Conservation (phyloP, 2,888 invertebrate genomes). For the Drosophila dives region DNA sequence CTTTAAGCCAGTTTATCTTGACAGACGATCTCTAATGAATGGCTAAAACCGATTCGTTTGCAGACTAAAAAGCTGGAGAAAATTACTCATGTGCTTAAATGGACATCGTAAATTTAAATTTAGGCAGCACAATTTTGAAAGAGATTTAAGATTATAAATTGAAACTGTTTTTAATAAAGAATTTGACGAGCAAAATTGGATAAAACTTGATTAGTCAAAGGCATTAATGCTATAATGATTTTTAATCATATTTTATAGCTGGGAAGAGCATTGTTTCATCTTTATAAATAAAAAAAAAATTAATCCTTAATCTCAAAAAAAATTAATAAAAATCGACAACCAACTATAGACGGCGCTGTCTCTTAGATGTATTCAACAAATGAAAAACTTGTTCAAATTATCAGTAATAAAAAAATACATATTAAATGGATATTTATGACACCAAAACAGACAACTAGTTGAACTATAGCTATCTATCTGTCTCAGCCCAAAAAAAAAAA, state of each 20-base stretch:
- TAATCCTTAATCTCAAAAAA: background rate
- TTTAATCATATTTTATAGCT: background rate
- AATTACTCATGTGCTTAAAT: constrained; percentile 11
- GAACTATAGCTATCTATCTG: constrained; percentile 21
- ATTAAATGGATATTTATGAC: constrained; percentile 34
- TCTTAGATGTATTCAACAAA: constrained; percentile 15
- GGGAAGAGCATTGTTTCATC: background rate
- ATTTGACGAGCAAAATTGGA: background rate
- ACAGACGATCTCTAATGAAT: constrained; percentile 38
- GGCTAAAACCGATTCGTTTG: constrained; percentile 13
- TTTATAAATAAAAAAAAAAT: background rate
- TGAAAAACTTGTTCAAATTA: constrained; percentile 24
- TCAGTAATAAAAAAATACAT: constrained; percentile 34
- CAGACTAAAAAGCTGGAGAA: constrained; percentile 12
- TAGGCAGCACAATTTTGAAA: background rate
- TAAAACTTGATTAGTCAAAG: background rate
- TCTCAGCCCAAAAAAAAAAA: background rate
- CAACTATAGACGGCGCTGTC: background rate
- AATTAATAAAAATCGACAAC: background rate
- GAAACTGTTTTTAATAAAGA: background rate
- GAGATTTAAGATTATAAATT: constrained; percentile 4
- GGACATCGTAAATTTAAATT: constrained; percentile 19
- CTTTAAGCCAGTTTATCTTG: constrained; percentile 36
- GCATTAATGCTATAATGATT: background rate
- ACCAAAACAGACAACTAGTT: background rate